Evolutionary conservation across 2,113 vertebrate genomes (phyloP), one percentile per base, ranked within the genome.

Genomic region (Nettapus auritus): DNA sequence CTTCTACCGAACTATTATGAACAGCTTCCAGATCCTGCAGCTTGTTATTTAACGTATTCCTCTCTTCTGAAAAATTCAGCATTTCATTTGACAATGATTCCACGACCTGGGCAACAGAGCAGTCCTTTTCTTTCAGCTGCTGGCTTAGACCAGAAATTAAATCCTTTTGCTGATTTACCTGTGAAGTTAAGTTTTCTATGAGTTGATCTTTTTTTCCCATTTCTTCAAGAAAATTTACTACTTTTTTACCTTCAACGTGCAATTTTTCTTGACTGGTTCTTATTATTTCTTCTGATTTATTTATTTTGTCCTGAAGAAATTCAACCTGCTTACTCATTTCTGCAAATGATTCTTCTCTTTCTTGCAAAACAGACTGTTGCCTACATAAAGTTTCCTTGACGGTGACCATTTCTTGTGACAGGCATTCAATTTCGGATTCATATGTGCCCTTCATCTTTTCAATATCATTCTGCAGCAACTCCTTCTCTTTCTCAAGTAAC

Each of bases 111-210:
- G 97, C 94, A 60, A 99, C 74, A 36, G 98, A 98, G 22, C 62
- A 86, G 70, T 99, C 98, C 82, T 98, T 99, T 34, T 98, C 98
- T 78, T 97, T 98, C 33, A 98, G 57, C 83, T 99, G 98, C 92
- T 98, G 98, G 76, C 97, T 98, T 3, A 99, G 96, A 63, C 97
- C 95, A 62, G 98, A 82, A 22, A 99, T 97, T 40, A 99, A 70
- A 77, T 99, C 98, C 87, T 98, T 98, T 88, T 99, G 98, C 90
- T 99, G 98, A 92, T 71, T 97, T 19, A 98, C 87, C 92, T 99
- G 98, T 42, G 98, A 80, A 67, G 62, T 98, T 95, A 99, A 94
- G 46, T 94, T 96, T 93, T 85, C 64, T 1, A 98, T 91, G 3
- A 97, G 75, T 5, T 98, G 96, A 23, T 98, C 98, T 97, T 98